Evolutionary conservation across 2,888 invertebrate genomes (phyloP).

Genomic region (Rhopalosiphum nymphaeae): DNA sequence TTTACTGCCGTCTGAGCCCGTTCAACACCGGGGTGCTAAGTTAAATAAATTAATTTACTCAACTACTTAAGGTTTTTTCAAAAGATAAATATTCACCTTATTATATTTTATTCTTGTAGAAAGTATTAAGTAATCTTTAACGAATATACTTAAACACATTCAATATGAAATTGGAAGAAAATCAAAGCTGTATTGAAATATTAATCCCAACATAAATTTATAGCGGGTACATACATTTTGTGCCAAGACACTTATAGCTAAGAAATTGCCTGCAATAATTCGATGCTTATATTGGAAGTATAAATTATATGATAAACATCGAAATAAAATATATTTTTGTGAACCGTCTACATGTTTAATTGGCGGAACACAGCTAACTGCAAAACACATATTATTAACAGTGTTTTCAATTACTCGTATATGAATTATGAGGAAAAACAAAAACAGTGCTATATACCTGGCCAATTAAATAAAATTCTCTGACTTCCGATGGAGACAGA

Average conservation of each 20-base stretch:
- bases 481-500: background rate
- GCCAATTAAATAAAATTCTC: background rate
- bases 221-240: background rate
- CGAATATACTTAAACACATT: constrained; percentile 9
- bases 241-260: background rate
- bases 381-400: background rate
- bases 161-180: background rate
- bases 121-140: constrained; percentile 10
- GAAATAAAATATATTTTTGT: background rate
- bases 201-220: background rate
- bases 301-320: background rate
- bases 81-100: background rate
- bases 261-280: background rate
- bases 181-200: background rate
- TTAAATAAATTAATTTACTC: too few species aligned
- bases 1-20: too few species aligned
- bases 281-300: background rate
- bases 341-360: background rate
- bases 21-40: too few species aligned
- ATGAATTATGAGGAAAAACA: background rate
- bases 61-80: too few species aligned
- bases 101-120: background rate
- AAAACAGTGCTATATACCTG: background rate
- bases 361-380: background rate
- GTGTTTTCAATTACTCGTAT: too few species aligned